A percentile compares a stretch with the other conserved stretches of the same genome.
Evolutionary conservation across 2,113 vertebrate genomes (phyloP).

Genomic region (Sturnira hondurensis): DNA sequence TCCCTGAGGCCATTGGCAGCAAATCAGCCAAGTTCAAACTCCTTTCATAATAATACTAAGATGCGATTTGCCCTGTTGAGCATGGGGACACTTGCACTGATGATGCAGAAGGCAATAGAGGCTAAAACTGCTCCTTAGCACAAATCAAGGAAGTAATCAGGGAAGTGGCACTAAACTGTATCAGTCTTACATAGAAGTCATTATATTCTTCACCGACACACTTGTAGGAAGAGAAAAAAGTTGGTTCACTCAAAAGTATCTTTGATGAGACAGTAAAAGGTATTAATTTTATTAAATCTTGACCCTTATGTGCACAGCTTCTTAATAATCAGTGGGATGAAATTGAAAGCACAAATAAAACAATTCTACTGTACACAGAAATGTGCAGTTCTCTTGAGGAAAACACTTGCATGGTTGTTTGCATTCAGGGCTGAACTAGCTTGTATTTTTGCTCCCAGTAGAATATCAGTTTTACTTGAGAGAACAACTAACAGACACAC

Average conservation of each 20-base stretch:
- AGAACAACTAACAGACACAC: background rate
- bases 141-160: background rate
- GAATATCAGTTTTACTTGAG: background rate
- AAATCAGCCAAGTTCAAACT: background rate
- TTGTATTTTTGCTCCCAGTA: background rate
- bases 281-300: constrained; percentile 9
- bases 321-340: background rate
- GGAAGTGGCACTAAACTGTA: background rate
- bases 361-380: background rate
- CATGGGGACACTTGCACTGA: background rate
- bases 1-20: background rate
- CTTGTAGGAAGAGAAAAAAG: background rate
- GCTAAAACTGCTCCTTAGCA: background rate
- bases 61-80: background rate
- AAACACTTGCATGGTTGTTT: background rate
- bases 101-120: background rate
- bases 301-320: background rate
- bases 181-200: background rate
- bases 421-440: background rate
- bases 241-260: background rate
- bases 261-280: background rate
- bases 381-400: background rate
- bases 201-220: background rate
- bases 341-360: background rate
- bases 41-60: background rate